Base-by-base conservation (phyloP, 1,140 invertebrate species). In the Lasioglossum albipes region DNA sequence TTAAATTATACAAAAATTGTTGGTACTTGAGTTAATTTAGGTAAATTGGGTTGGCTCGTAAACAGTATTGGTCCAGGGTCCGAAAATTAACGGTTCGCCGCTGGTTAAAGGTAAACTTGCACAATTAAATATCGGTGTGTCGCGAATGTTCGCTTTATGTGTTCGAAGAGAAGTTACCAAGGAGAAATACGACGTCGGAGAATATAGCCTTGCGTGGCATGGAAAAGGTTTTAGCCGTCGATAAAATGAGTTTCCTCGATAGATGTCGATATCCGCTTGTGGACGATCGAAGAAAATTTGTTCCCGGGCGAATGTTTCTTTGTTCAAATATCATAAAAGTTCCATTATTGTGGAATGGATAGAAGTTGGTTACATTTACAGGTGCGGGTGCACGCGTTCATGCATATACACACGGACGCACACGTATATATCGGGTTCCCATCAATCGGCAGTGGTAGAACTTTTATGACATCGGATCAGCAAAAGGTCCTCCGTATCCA, bases 321-420 rank as follows among this genome's bases (percentile, higher is more conserved):
- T 77, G 41, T 69, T 69, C 75, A 9, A 61, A 70, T 70, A 49
- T 70, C 75, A 69, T 61, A 62, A 77, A 77, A 13, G 75, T 77
- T 22, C 54, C 18, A 62, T 59, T 68, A 42, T 75, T 57, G 31
- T 5, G 16, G 22, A 12, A 20, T 16, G 54, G 20, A 31, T 13
- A 41, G 31, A 70, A 45, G 20, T 69, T 49, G 41, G 27, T 49
- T 62, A 59, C 49, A 18, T 67, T 75, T 68, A 68, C 42, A 16
- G 12, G 20, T n/a, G n/a, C 2, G 9, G 41, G 20, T 45, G 41
- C 45, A 45, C 41, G 2, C 73, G n/a, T 22, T 9, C 1, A 1
- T 41, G 31, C 13, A 52, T 41, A 18, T 9, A 36, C 18, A 16
- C 20, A 12, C 27, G 22, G 0, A 0, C 27, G 42, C 27, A 27